phyloP scores from a whole-genome alignment of 2,888 invertebrate species.

The Alcis repandata region DNA sequence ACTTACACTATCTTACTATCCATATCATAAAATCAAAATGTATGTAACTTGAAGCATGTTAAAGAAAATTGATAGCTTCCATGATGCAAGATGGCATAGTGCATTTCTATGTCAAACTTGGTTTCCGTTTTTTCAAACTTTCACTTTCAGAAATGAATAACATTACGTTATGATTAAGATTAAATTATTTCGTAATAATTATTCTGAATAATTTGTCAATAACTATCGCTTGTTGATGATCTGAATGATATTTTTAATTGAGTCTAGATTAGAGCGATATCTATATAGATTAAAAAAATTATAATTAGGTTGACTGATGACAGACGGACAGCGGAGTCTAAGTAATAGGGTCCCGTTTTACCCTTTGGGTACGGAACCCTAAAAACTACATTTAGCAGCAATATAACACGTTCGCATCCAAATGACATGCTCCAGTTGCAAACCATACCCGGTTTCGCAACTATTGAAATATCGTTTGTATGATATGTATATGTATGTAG shows the following conservation, averaged over 20 bases:
- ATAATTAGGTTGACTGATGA: too few relatives aligned
- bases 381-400: too few relatives aligned
- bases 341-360: too few relatives aligned
- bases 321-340: too few relatives aligned
- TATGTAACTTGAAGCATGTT: background rate
- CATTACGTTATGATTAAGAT: background rate
- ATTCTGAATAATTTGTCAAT: constrained; percentile 5
- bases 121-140: constrained; percentile 26
- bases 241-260: constrained; percentile 1
- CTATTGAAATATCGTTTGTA: constrained; percentile 22
- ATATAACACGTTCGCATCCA: constrained; percentile 10
- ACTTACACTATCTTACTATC: background rate
- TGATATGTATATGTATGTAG: too few relatives aligned
- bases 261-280: background rate
- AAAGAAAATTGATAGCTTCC: constrained; percentile 6
- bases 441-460: constrained; percentile 17
- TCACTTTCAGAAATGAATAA: constrained; percentile 29
- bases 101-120: constrained; percentile 5
- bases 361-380: too few relatives aligned
- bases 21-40: background rate
- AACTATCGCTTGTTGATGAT: constrained; percentile 3
- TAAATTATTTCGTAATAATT: constrained; percentile 13
- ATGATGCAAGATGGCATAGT: constrained; percentile 4
- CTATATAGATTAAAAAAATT: background rate
- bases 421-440: constrained; percentile 18